Conservation (phyloP, 2,888 invertebrate genomes). For the Acrobasis repandana region DNA sequence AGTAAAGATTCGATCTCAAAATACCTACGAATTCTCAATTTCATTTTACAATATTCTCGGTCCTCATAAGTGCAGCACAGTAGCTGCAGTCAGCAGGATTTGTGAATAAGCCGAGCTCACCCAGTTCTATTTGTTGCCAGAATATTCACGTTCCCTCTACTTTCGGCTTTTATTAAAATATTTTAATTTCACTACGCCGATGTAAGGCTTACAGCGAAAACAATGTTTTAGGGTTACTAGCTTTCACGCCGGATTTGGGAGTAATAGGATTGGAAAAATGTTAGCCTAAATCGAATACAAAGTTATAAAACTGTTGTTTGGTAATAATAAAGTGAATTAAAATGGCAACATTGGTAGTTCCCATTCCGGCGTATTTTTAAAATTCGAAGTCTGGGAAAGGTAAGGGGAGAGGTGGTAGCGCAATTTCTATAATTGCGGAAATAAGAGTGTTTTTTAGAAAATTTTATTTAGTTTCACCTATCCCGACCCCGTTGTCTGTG, state of each 20-base stretch:
- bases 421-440: too few relatives aligned
- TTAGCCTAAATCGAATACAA: neutral
- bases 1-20: too few relatives aligned
- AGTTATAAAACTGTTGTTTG: too few relatives aligned
- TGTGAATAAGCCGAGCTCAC: slow-evolving; percentile 69
- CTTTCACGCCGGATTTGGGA: neutral
- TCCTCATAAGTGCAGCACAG: slow-evolving; percentile 27
- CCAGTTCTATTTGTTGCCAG: slow-evolving; percentile 67
- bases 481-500: too few relatives aligned
- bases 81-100: slow-evolving; percentile 69
- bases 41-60: slow-evolving; percentile 34
- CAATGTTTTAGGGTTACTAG: slow-evolving; percentile 3
- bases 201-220: neutral
- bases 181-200: slow-evolving; percentile 24
- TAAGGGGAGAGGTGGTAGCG: too few relatives aligned
- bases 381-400: too few relatives aligned
- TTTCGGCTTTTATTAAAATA: slow-evolving; percentile 55
- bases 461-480: too few relatives aligned
- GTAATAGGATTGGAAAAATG: neutral
- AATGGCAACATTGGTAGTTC: too few relatives aligned
- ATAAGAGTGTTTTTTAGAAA: too few relatives aligned
- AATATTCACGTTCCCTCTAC: slow-evolving; percentile 49
- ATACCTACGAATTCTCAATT: too few relatives aligned
- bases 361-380: too few relatives aligned
- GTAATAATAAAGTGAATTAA: too few relatives aligned